Evolutionary conservation across 2,797 vertebrate genomes (phyloP).

Genomic region (Nannoperca obscura): DNA sequence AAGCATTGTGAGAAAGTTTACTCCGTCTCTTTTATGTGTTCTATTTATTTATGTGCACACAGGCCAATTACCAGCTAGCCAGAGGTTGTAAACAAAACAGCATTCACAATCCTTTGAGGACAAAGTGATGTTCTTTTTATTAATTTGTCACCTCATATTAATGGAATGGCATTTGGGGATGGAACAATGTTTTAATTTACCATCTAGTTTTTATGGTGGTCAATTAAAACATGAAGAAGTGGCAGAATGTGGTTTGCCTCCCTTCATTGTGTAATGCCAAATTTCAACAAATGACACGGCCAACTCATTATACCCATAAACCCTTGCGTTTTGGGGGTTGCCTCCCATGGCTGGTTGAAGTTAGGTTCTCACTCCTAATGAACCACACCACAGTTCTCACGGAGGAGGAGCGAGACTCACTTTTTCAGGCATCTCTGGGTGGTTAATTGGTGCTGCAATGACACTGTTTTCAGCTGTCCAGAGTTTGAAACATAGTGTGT

Average conservation of each 20-base stretch:
- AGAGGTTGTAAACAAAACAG: conserved; percentile 14
- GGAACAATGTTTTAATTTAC: conserved; percentile 5
- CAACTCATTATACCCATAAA: conserved; percentile 56
- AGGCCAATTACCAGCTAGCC: background rate
- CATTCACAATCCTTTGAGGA: background rate
- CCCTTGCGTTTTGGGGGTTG: conserved; percentile 13
- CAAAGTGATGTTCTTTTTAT: background rate
- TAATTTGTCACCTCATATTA: background rate
- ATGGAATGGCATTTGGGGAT: background rate
- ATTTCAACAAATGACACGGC: conserved; percentile 11
- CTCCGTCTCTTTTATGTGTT: background rate
- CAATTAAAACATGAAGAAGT: background rate
- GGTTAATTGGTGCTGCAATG: conserved; percentile 52
- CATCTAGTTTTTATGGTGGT: background rate
- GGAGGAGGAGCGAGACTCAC: conserved; percentile 3
- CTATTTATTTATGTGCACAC: background rate
- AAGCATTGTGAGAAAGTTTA: background rate
- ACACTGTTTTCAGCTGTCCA: conserved; percentile 25
- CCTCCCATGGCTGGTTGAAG: conserved; percentile 30
- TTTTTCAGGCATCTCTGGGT: conserved; percentile 12
- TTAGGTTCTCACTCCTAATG: conserved; percentile 47
- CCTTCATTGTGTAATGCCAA: conserved; percentile 3
- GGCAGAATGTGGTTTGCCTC: conserved; percentile 20
- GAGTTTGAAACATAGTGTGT: conserved; percentile 2
- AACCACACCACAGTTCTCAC: conserved; percentile 19